Conservation (phyloP, 1,140 invertebrate genomes). For the Batillaria attramentaria region DNA sequence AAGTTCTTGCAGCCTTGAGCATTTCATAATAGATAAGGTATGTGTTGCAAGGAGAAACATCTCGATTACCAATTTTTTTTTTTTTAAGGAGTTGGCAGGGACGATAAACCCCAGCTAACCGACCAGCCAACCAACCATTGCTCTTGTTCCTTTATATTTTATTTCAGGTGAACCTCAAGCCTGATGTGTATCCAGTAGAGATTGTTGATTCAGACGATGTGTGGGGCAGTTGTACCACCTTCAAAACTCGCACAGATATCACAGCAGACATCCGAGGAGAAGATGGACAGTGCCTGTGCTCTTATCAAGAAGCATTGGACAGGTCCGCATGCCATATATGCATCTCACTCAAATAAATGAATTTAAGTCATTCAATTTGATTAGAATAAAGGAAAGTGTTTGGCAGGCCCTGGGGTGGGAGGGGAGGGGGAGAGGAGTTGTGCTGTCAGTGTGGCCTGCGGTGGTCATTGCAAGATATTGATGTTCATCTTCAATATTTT, state of each 20-base stretch:
- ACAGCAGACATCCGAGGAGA: slow-evolving; percentile 59
- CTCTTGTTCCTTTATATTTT: no score
- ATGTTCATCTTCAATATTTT: neutral
- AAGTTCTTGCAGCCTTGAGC: no score
- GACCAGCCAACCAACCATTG: no score
- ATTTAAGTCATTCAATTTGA: neutral
- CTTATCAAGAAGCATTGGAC: slow-evolving; percentile 29
- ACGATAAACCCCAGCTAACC: no score
- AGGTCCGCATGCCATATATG: slow-evolving; percentile 16
- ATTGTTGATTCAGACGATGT: slow-evolving; percentile 66
- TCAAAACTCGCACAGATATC: slow-evolving; percentile 74
- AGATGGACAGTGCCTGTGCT: neutral
- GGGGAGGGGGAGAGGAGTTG: neutral
- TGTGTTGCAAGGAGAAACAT: no score
- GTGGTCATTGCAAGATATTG: no score
- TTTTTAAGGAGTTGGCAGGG: no score
- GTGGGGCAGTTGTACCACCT: slow-evolving; percentile 81
- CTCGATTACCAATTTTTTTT: no score
- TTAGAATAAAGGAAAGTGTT: neutral
- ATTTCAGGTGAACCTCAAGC: slow-evolving; percentile 45
- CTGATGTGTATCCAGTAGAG: slow-evolving; percentile 78
- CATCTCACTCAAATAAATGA: no score
- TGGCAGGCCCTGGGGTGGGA: neutral
- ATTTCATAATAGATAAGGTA: no score
- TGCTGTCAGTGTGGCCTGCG: no score